Conservation (phyloP, 2,113 vertebrate species). For the Ophthalmolycus amberensis region DNA sequence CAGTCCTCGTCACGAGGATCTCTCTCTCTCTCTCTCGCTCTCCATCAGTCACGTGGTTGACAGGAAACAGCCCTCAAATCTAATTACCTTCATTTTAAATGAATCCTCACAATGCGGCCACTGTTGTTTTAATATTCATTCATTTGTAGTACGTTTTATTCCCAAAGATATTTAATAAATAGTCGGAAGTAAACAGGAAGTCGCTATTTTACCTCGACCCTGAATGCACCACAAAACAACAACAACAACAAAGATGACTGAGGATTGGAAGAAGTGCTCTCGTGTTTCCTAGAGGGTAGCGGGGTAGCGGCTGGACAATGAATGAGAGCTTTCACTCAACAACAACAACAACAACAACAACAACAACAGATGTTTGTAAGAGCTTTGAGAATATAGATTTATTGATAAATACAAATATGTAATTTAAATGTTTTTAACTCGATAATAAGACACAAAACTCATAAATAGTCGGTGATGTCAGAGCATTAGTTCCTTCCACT, state of each 20-base stretch:
- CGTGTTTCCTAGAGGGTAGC: no score
- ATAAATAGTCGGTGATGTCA: neutral
- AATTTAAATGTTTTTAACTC: neutral
- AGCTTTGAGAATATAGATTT: conserved; percentile 21
- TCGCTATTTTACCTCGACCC: neutral
- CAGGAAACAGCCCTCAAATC: neutral
- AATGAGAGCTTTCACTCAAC: no score
- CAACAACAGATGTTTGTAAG: neutral
- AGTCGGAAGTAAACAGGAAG: neutral
- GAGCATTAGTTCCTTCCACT: neutral
- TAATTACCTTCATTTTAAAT: neutral
- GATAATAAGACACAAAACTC: neutral
- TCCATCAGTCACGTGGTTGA: conserved; percentile 40
- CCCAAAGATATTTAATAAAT: neutral
- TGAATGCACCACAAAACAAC: neutral
- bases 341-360: neutral
- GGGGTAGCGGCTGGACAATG: no score
- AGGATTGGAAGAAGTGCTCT: neutral
- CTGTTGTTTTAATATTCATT: neutral
- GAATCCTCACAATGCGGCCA: neutral
- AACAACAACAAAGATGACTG: neutral
- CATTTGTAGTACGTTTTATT: neutral
- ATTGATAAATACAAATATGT: neutral
- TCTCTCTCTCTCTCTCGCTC: neutral
- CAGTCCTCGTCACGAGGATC: conserved; percentile 39